These are phyloP conservation scores for Hypsibius dujardini DNA, from an alignment of 1,140 invertebrate species.

Conservation along the genomic window DNA sequence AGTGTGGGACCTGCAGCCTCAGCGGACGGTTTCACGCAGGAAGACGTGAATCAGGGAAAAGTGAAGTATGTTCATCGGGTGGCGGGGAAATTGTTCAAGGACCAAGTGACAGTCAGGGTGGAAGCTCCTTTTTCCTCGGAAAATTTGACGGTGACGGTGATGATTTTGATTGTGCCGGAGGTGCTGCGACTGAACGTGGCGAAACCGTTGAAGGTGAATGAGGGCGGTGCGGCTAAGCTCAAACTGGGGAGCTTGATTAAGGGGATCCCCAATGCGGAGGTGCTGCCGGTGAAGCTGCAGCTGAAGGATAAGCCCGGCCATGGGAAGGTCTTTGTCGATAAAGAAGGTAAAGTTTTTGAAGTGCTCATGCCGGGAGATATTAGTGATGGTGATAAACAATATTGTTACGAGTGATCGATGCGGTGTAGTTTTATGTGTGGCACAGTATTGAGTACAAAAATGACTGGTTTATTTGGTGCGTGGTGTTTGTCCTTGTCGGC, in stretches of 20 bases:
- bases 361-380: neutral
- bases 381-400: no score
- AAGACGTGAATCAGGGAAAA: constrained; percentile 1
- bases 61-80: neutral
- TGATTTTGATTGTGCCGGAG: neutral
- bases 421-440: no score
- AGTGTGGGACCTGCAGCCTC: neutral
- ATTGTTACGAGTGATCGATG: no score
- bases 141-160: neutral
- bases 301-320: constrained; percentile 7
- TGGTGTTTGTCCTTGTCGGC: no score
- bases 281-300: neutral
- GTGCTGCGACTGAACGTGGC: neutral
- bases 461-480: no score
- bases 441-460: no score
- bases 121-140: neutral
- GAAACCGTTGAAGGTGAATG: neutral
- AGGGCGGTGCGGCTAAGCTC: neutral
- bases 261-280: constrained; percentile 9
- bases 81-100: neutral
- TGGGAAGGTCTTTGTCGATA: constrained; percentile 11
- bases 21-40: neutral
- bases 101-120: neutral
- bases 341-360: neutral
- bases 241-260: neutral